Percentiles rank a stretch among this genome's conserved stretches.
Evolutionary conservation across 2,113 vertebrate genomes (phyloP).

Genomic region (Furnarius figulus): DNA sequence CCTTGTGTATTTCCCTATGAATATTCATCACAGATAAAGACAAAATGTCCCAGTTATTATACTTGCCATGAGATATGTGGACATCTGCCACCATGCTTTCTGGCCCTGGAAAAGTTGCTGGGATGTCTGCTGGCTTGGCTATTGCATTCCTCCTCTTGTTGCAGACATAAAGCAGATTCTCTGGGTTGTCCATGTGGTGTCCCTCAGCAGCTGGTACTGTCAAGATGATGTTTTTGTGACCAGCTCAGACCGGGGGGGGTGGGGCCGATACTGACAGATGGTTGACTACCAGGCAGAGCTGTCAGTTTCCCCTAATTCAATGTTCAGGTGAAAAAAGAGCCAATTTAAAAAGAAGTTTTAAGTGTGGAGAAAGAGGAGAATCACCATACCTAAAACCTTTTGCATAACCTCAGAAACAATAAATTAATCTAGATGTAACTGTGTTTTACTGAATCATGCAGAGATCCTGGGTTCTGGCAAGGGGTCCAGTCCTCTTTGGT

Average conservation of each 20-base stretch:
- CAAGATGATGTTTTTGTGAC: constrained; percentile 82
- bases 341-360: background rate
- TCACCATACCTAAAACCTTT: background rate
- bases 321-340: background rate
- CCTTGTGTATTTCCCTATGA: background rate
- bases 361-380: background rate
- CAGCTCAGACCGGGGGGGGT: constrained; percentile 85
- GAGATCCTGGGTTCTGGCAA: background rate
- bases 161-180: constrained; percentile 76
- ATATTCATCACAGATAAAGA: background rate
- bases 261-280: constrained; percentile 61
- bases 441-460: background rate
- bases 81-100: constrained; percentile 84
- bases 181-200: constrained; percentile 66
- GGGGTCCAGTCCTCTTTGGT: background rate
- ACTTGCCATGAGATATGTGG: constrained; percentile 80
- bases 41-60: background rate
- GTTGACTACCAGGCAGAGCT: constrained; percentile 64
- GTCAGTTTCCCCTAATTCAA: constrained; percentile 62
- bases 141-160: constrained; percentile 76
- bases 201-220: constrained; percentile 73
- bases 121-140: constrained; percentile 74
- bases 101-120: constrained; percentile 77
- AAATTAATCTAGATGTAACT: background rate
- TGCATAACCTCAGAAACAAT: background rate